A percentile compares a stretch with the other conserved stretches of the same genome.
Evolutionary conservation across 2,888 invertebrate genomes (phyloP).

Genomic region (Thymelicus acteon): DNA sequence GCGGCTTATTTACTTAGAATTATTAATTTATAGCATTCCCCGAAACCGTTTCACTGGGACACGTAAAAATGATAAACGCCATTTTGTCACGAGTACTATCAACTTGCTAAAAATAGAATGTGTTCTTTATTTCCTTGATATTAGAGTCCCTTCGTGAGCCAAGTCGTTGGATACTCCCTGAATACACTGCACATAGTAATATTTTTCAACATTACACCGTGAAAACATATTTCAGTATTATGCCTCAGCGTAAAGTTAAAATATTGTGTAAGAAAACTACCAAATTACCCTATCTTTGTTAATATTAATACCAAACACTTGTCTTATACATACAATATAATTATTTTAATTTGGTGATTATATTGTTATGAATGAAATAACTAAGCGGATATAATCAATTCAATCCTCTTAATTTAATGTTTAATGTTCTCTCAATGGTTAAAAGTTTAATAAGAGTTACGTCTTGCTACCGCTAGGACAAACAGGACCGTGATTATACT

Average conservation of each 20-base stretch:
- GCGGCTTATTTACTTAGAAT: slow-evolving; percentile 26
- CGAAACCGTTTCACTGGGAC: slow-evolving; percentile 34
- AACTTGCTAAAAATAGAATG: slow-evolving; percentile 1
- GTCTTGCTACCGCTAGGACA: too few relatives aligned
- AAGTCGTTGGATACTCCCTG: not conserved
- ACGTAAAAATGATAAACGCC: slow-evolving; percentile 35
- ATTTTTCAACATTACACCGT: slow-evolving; percentile 28
- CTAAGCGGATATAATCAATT: too few relatives aligned
- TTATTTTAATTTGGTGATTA: too few relatives aligned
- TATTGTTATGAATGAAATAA: too few relatives aligned
- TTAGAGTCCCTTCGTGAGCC: slow-evolving; percentile 12
- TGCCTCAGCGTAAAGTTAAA: slow-evolving; percentile 16
- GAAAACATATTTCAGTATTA: slow-evolving; percentile 28
- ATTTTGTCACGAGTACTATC: slow-evolving; percentile 34
- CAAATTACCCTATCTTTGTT: too few relatives aligned
- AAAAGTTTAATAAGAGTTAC: too few relatives aligned
- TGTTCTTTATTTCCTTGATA: slow-evolving; percentile 17
- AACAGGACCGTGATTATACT: too few relatives aligned
- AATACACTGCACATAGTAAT: slow-evolving; percentile 25
- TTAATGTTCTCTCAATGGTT: too few relatives aligned
- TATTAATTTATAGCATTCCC: slow-evolving; percentile 30
- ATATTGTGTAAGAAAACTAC: slow-evolving; percentile 5
- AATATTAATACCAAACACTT: too few relatives aligned
- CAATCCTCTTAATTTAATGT: too few relatives aligned
- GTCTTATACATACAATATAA: too few relatives aligned